Evolutionary conservation across 1,140 invertebrate genomes (phyloP).

Genomic region (Drosophila repleta): DNA sequence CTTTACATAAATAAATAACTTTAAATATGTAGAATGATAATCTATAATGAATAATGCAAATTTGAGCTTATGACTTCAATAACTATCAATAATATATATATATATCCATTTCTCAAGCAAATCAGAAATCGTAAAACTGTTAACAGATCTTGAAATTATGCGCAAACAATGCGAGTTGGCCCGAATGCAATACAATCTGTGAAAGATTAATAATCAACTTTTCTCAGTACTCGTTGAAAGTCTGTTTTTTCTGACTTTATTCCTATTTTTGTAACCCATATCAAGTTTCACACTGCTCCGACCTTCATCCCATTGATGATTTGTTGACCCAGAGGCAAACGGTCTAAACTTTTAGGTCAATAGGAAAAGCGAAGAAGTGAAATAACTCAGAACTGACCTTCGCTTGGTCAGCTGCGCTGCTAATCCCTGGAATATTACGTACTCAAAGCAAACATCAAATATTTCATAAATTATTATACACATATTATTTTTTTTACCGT

Average conservation of each 20-base stretch:
- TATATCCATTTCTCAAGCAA: neutral
- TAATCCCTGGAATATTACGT: conserved; percentile 34
- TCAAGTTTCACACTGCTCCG: conserved; percentile 28
- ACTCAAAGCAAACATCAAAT: conserved; percentile 12
- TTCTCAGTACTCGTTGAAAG: neutral
- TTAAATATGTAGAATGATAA: too few relatives aligned
- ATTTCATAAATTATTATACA: conserved; percentile 20
- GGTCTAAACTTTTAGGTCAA: conserved; percentile 32
- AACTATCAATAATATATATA: neutral
- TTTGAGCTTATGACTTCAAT: too few relatives aligned
- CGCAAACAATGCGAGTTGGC: neutral
- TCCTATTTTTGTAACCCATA: neutral
- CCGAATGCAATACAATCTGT: neutral
- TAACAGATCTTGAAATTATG: neutral
- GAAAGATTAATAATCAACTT: conserved; percentile 9
- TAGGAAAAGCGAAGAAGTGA: conserved; percentile 1
- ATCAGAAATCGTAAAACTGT: neutral
- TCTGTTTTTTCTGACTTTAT: neutral
- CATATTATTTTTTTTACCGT: neutral
- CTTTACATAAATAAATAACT: too few relatives aligned
- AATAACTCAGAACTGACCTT: conserved; percentile 33
- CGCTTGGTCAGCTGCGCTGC: conserved; percentile 1
- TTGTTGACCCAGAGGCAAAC: conserved; percentile 9
- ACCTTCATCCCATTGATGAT: conserved; percentile 23
- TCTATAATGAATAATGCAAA: too few relatives aligned